Evolutionary conservation across 2,113 vertebrate species (phyloP).

Genomic region (Corythoichthys intestinalis): DNA sequence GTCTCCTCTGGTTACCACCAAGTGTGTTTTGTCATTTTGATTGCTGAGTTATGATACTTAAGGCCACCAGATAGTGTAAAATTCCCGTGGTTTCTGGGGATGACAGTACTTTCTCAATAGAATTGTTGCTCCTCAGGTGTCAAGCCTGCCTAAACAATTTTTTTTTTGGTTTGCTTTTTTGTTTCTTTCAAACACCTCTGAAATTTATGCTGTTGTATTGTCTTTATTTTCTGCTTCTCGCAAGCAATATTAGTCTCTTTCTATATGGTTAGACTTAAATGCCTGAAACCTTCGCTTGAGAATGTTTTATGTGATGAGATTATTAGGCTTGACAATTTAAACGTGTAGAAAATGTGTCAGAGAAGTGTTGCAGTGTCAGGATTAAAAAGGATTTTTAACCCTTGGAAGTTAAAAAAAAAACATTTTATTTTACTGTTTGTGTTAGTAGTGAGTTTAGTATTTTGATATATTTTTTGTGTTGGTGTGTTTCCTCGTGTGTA

Average conservation of each 20-base stretch:
- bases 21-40: constrained; percentile 51
- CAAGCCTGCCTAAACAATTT: constrained; percentile 39
- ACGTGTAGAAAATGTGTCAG: constrained; percentile 29
- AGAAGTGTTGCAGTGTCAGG: constrained; percentile 37
- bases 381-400: constrained; percentile 8
- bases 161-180: background rate
- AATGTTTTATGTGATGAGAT: constrained; percentile 39
- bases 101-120: constrained; percentile 33
- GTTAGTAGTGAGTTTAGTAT: constrained; percentile 18
- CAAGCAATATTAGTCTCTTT: constrained; percentile 34
- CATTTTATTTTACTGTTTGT: constrained; percentile 33
- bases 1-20: constrained; percentile 52
- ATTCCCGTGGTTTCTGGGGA: constrained; percentile 15
- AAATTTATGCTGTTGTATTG: constrained; percentile 17
- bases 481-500: constrained; percentile 36
- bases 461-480: constrained; percentile 35
- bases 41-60: constrained; percentile 34
- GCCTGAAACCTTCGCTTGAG: constrained; percentile 41
- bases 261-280: constrained; percentile 36
- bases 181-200: background rate
- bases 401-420: constrained; percentile 21
- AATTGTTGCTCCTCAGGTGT: constrained; percentile 33
- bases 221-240: constrained; percentile 33
- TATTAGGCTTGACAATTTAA: constrained; percentile 27
- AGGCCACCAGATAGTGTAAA: background rate